Evolutionary conservation across 2,113 vertebrate species (phyloP).

Genomic region (Peucedramus taeniatus): DNA sequence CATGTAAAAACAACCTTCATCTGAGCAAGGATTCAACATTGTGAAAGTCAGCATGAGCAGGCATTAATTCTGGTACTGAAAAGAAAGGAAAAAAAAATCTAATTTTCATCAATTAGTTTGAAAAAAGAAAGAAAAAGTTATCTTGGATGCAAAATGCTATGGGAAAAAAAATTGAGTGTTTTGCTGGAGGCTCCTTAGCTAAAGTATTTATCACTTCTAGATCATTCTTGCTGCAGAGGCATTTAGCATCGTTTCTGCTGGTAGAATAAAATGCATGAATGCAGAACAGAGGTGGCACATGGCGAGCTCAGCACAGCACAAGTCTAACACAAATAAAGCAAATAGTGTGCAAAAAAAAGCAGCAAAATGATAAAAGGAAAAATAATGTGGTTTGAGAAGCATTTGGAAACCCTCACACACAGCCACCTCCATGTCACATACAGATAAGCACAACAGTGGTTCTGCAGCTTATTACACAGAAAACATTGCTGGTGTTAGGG

Average conservation of each 20-base stretch:
- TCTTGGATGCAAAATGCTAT: not conserved
- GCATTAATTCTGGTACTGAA: not conserved
- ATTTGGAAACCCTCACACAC: not conserved
- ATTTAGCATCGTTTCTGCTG: not conserved
- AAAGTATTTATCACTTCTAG: not conserved
- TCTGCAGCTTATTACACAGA: not conserved
- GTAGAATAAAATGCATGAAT: not conserved
- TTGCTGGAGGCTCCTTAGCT: not conserved
- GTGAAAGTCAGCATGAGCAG: not conserved
- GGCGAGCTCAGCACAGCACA: not conserved
- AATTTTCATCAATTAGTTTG: not conserved
- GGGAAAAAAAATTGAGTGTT: not conserved
- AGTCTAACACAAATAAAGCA: not conserved
- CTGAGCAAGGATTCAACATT: not conserved
- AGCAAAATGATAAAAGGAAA: not conserved
- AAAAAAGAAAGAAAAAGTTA: not conserved
- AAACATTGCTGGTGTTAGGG: not conserved
- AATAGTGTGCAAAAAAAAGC: not conserved
- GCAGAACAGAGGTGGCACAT: not conserved
- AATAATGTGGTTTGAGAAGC: not conserved
- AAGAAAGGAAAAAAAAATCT: not conserved
- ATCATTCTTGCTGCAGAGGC: not conserved
- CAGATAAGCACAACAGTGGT: not conserved
- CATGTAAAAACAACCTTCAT: not conserved
- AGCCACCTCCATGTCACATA: not conserved